Evolutionary conservation across 2,797 vertebrate species (phyloP).

Genomic region (Neosilurus mollespiculum): DNA sequence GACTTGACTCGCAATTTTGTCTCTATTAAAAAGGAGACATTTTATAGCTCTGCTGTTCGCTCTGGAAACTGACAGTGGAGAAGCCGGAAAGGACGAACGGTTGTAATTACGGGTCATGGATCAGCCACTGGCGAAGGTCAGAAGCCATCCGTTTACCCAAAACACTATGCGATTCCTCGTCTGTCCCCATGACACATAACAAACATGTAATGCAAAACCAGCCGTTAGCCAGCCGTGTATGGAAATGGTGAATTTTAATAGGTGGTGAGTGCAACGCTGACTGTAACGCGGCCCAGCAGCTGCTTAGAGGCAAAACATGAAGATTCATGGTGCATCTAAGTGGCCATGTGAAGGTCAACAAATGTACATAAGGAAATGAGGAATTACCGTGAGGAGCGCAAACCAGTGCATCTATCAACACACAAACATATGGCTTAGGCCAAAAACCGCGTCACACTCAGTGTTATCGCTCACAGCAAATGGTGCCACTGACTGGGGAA

Average conservation of each 20-base stretch:
- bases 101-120: constrained; percentile 27
- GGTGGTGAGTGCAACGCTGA: constrained; percentile 33
- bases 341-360: constrained; percentile 53
- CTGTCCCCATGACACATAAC: constrained; percentile 1
- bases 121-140: constrained; percentile 36
- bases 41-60: constrained; percentile 17
- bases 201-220: not conserved
- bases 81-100: not conserved
- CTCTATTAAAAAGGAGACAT: constrained; percentile 21
- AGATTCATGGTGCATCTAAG: constrained; percentile 51
- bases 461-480: not conserved
- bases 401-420: constrained; percentile 27
- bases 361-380: constrained; percentile 41
- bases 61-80: not conserved
- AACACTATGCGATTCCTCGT: constrained; percentile 30
- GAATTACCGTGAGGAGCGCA: constrained; percentile 21
- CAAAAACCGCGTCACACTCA: not conserved
- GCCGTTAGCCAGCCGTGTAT: constrained; percentile 5
- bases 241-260: constrained; percentile 48
- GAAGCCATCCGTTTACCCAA: constrained; percentile 34
- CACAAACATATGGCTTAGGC: not conserved
- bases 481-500: not conserved
- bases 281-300: constrained; percentile 18
- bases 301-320: constrained; percentile 30
- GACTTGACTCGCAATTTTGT: constrained; percentile 20